Conservation (phyloP, 1,140 invertebrate species). For the Leptopilina boulardi region DNA sequence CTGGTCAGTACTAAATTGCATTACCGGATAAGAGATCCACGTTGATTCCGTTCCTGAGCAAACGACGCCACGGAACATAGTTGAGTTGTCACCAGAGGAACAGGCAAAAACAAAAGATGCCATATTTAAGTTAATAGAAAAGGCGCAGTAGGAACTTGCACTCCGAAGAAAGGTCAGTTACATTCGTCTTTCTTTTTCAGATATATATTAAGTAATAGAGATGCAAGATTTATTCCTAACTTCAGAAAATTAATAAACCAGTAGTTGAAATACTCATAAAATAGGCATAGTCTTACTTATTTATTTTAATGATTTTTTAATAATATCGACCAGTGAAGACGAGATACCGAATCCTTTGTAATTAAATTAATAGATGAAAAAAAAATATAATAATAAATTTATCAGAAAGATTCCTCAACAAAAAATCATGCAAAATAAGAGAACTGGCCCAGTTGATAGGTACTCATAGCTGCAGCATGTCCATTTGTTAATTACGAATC, state of each 20-base stretch:
- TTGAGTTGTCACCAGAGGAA: background rate
- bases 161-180: background rate
- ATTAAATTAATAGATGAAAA: background rate
- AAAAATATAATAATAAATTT: background rate
- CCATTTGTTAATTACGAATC: background rate
- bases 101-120: background rate
- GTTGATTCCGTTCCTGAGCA: background rate
- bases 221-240: background rate
- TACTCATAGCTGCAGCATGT: background rate
- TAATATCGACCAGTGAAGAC: background rate
- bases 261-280: background rate
- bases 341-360: background rate
- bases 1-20: slow-evolving; percentile 22
- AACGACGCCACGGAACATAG: background rate
- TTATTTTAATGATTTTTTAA: slow-evolving; percentile 37
- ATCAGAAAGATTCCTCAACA: background rate
- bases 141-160: slow-evolving; percentile 25
- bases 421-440: background rate
- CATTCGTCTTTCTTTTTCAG: slow-evolving; percentile 26
- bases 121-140: slow-evolving; percentile 22
- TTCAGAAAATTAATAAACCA: background rate
- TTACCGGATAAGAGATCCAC: slow-evolving; percentile 30
- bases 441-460: background rate
- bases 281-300: slow-evolving; percentile 1
- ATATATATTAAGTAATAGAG: background rate